Conservation (phyloP, 2,888 invertebrate genomes). For the Portevinia maculata region DNA sequence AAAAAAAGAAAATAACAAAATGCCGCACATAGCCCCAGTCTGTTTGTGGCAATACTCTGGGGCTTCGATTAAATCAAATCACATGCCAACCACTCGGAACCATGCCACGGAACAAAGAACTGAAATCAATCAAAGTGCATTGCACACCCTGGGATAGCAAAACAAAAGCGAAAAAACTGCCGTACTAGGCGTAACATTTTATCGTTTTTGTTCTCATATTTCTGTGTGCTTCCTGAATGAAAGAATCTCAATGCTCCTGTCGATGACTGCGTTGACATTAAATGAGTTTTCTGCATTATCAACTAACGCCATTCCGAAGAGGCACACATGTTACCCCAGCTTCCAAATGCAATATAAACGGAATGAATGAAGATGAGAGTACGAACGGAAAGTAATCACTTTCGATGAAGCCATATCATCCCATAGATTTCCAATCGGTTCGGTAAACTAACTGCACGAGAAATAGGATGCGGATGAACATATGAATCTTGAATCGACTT, state of each 20-base stretch:
- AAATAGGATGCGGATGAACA: not conserved
- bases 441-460: not conserved
- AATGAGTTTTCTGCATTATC: constrained; percentile 25
- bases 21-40: not conserved
- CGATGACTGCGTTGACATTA: not conserved
- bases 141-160: not conserved
- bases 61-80: constrained; percentile 35
- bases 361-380: constrained; percentile 48
- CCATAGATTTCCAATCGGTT: not conserved
- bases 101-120: constrained; percentile 34
- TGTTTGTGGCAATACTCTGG: constrained; percentile 18
- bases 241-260: constrained; percentile 3
- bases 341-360: constrained; percentile 14
- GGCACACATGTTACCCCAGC: not conserved
- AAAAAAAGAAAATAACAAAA: not conserved
- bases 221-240: not conserved
- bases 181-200: constrained; percentile 40
- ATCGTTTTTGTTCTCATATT: not conserved
- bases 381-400: constrained; percentile 63
- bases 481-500: constrained; percentile 37
- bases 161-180: constrained; percentile 23
- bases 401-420: constrained; percentile 57
- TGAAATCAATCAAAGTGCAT: constrained; percentile 64
- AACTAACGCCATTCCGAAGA: not conserved
- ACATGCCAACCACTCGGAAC: constrained; percentile 14